A percentile compares a stretch with the other conserved stretches of the same genome.
Conservation (phyloP, 2,797 vertebrate genomes). For the Peromyscus aztecus region DNA sequence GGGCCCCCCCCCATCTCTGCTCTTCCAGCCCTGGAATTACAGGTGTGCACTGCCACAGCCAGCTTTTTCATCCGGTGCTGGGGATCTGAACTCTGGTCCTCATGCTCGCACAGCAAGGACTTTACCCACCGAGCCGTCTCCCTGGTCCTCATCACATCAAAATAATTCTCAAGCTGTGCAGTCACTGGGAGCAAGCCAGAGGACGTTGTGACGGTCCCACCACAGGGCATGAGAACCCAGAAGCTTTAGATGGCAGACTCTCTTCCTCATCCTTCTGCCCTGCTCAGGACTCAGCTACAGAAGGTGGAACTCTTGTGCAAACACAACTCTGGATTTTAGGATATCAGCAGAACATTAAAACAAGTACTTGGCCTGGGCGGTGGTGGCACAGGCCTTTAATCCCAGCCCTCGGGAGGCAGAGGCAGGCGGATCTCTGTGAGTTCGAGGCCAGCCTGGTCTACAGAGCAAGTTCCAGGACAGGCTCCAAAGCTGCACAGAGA, state of each 20-base stretch:
- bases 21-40: not conserved
- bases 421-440: too few species aligned
- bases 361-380: not conserved
- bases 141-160: not conserved
- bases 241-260: not conserved
- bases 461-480: too few species aligned
- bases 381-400: too few species aligned
- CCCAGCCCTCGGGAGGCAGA: too few species aligned
- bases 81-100: not conserved
- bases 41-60: too few species aligned
- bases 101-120: not conserved
- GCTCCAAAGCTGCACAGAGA: too few species aligned
- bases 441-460: too few species aligned
- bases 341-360: not conserved
- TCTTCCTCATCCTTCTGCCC: too few species aligned
- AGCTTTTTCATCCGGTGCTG: not conserved
- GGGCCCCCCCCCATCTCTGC: not conserved
- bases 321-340: not conserved
- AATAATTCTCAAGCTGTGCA: not conserved
- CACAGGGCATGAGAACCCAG: not conserved
- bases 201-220: not conserved
- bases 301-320: too few species aligned
- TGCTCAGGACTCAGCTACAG: not conserved
- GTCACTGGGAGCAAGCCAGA: not conserved
- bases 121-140: not conserved